Evolutionary conservation across 37 sponge, comb jelly and placozoan species (phyloP).

Genomic region (Geodia barretti): DNA sequence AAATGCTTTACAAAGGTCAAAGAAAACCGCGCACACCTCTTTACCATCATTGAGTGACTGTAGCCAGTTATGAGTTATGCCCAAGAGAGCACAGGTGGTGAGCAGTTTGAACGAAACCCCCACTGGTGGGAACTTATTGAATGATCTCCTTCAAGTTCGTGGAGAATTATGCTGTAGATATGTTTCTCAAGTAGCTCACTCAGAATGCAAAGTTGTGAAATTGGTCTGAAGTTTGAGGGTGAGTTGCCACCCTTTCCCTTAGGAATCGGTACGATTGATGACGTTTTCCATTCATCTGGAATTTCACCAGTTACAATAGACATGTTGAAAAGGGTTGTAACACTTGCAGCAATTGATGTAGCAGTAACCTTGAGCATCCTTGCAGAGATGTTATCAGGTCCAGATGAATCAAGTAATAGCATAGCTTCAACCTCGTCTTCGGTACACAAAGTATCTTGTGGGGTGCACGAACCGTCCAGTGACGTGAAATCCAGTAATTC

Average conservation of each 20-base stretch:
- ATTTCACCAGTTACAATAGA: background rate
- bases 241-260: background rate
- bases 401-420: background rate
- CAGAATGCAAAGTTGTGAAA: background rate
- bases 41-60: background rate
- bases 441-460: background rate
- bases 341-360: background rate
- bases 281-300: background rate
- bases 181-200: slow-evolving; percentile 13
- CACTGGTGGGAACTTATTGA: background rate
- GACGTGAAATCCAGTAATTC: too few relatives aligned
- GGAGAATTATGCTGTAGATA: background rate
- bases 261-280: background rate
- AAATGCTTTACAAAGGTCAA: slow-evolving; percentile 30
- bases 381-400: background rate
- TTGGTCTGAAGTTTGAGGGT: background rate
- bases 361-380: background rate
- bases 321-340: background rate
- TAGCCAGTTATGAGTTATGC: slow-evolving; percentile 3
- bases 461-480: too few relatives aligned
- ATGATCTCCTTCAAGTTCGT: background rate
- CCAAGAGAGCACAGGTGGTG: background rate
- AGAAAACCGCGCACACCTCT: slow-evolving; percentile 18
- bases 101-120: background rate
- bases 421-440: background rate